phyloP scores from a whole-genome alignment of 2,113 vertebrate genomes.

The Bos taurus region ARS-UCD2.0 NC_037333.1:34830001-34830500 shows the following conservation, averaged over 20 bases:
- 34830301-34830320: not conserved
- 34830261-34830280: not conserved
- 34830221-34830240: not conserved
- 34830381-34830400: not conserved
- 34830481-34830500: not conserved
- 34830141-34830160: not conserved
- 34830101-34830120: too few species aligned
- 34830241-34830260: not conserved
- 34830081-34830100: too few species aligned
- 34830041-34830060: too few species aligned
- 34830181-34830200: not conserved
- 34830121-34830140: not conserved
- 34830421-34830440: not conserved
- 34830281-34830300: not conserved
- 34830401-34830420: not conserved
- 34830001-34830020: too few species aligned
- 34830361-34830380: not conserved
- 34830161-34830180: not conserved
- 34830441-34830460: not conserved
- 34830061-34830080: too few species aligned
- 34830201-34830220: not conserved
- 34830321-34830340: not conserved
- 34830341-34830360: not conserved
- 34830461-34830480: not conserved
- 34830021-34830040: too few species aligned